Evolutionary conservation across 1,140 invertebrate species (phyloP), one percentile per base, ranked within the genome.

Genomic region (Lethocerus indicus): DNA sequence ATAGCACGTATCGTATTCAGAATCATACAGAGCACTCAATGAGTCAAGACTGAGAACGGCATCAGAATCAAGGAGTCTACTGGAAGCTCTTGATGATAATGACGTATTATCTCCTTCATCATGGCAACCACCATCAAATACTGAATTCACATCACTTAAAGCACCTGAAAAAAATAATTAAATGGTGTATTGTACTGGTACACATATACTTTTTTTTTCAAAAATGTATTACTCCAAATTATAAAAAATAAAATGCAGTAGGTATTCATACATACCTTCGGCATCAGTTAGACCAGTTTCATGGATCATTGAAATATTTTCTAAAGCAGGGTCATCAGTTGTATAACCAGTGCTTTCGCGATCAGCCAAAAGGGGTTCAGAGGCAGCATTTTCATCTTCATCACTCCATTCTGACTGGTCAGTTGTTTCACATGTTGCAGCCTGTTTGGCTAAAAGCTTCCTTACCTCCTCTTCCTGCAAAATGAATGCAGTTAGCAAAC

Each of bases 231-330:
- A n/a, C n/a, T n/a, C n/a, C n/a, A n/a, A n/a, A n/a, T n/a, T n/a
- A n/a, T n/a, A n/a, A n/a, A n/a, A n/a, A n/a, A n/a, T n/a, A n/a
- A n/a, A n/a, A n/a, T n/a, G n/a, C n/a, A n/a, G n/a, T n/a, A n/a
- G n/a, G n/a, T n/a, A n/a, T n/a, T n/a, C n/a, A n/a, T n/a, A 53
- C 26, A 47, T 58, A 73, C 73, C 83, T 71, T 87, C 83, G 6
- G 81, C 83, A 67, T 87, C 84, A 6, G 83, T 87, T 20, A 87
- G 71, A n/a, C 83, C 83, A 32, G 81, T 79, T 64, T 87, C 83
- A 65, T 87, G 85, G 14, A 86, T 64, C 70, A 87, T 76, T 23
- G 83, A 86, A 7, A 83, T 74, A 65, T 87, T 86, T 63, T 87
- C 83, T 7, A 86, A 64, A 14, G 80, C 81, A 1, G 82, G 81